Conservation (phyloP, 1,140 invertebrate species). For the Stenopsyche tienmushanensis region DNA sequence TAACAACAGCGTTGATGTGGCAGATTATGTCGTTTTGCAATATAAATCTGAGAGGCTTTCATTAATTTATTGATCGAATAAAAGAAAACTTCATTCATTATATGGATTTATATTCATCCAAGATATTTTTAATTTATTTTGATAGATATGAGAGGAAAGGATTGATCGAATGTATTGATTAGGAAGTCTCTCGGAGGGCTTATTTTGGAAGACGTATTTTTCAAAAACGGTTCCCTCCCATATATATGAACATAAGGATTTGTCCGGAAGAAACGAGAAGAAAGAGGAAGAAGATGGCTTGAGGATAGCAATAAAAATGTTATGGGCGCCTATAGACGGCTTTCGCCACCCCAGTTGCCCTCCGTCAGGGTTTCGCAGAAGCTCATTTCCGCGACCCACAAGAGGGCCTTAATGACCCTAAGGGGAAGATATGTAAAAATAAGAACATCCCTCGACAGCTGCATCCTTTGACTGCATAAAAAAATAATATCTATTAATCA, state of each 20-base stretch:
- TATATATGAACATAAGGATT: not conserved
- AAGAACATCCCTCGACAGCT: not conserved
- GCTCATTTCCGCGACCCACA: conserved; percentile 2
- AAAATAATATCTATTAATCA: conserved; percentile 18
- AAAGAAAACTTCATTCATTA: no score
- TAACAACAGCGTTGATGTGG: no score
- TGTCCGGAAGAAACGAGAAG: not conserved
- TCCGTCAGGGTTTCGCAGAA: not conserved
- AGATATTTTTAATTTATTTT: no score
- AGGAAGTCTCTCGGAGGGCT: no score
- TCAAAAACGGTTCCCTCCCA: not conserved
- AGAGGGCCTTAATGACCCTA: conserved; percentile 20
- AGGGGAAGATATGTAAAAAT: conserved; percentile 21
- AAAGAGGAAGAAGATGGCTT: not conserved
- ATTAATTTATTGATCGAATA: no score
- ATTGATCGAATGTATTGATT: no score
- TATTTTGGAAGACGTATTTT: no score
- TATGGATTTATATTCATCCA: no score
- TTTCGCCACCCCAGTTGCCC: not conserved
- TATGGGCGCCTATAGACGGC: conserved; percentile 9
- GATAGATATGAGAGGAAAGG: no score
- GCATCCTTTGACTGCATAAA: conserved; percentile 21
- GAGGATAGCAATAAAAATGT: conserved; percentile 28
- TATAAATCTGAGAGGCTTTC: no score
- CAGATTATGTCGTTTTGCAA: no score